phyloP scores from a whole-genome alignment of 1,140 invertebrate genomes.

The Aethina tumida region DNA sequence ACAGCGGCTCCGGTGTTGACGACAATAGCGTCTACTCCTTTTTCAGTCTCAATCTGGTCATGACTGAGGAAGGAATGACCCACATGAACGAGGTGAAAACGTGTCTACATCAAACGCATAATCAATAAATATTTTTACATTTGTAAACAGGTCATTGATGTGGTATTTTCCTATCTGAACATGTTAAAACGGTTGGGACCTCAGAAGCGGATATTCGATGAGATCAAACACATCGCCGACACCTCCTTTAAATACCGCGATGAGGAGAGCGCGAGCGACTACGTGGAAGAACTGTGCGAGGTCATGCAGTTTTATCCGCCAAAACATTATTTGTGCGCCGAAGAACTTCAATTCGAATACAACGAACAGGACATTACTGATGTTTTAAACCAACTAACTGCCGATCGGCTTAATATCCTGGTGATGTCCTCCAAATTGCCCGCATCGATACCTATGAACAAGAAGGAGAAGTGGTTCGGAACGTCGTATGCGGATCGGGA shows the following conservation, averaged over 20 bases:
- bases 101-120: background rate
- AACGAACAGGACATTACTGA: constrained; percentile 49
- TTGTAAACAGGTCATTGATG: constrained; percentile 47
- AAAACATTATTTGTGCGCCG: constrained; percentile 67
- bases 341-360: constrained; percentile 67
- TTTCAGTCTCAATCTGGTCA: constrained; percentile 61
- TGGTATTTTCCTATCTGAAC: constrained; percentile 65
- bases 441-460: constrained; percentile 45
- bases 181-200: constrained; percentile 52
- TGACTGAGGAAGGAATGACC: constrained; percentile 70
- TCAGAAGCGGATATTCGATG: constrained; percentile 59
- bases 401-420: constrained; percentile 67
- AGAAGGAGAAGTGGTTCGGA: constrained; percentile 62
- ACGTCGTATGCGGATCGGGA: constrained; percentile 51
- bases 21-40: constrained; percentile 61
- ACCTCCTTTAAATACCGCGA: constrained; percentile 59
- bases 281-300: constrained; percentile 67
- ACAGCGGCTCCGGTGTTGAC: constrained; percentile 64
- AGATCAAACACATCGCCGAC: constrained; percentile 64
- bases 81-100: constrained; percentile 50
- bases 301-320: constrained; percentile 72
- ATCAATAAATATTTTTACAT: constrained; percentile 7
- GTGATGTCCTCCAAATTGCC: constrained; percentile 50
- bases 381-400: constrained; percentile 54
- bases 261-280: constrained; percentile 59